phyloP scores from a whole-genome alignment of 1,140 invertebrate genomes.

The Brachionus angularis region DNA sequence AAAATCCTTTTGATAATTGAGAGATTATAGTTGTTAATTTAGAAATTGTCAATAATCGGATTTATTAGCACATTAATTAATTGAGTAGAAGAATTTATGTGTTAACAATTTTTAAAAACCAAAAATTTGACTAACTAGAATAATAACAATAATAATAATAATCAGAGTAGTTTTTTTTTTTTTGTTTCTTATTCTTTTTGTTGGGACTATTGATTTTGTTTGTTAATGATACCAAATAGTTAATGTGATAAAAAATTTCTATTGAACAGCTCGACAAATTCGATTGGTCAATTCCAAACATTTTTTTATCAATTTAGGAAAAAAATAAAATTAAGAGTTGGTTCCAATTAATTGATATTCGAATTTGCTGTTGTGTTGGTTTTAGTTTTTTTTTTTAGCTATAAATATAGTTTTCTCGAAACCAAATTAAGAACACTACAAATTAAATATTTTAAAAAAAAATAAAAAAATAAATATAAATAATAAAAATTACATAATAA shows the following conservation, averaged over 20 bases:
- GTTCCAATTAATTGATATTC: conserved; percentile 8
- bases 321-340: too few relatives aligned
- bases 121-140: conserved; percentile 26
- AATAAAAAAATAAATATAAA: too few relatives aligned
- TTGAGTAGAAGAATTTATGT: conserved; percentile 35
- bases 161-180: too few relatives aligned
- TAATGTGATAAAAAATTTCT: conserved; percentile 20
- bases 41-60: conserved; percentile 30
- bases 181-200: too few relatives aligned
- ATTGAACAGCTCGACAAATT: too few relatives aligned
- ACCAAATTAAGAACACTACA: not conserved
- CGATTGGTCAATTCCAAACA: not conserved
- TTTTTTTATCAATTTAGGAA: too few relatives aligned
- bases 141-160: too few relatives aligned
- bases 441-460: too few relatives aligned
- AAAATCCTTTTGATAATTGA: conserved; percentile 42
- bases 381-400: conserved; percentile 18
- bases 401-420: conserved; percentile 41
- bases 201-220: too few relatives aligned
- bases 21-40: conserved; percentile 35
- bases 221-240: too few relatives aligned
- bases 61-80: conserved; percentile 42
- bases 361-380: conserved; percentile 26
- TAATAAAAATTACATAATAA: too few relatives aligned
- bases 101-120: conserved; percentile 13